Evolutionary conservation across 2,113 vertebrate genomes (phyloP).

Genomic region (Hipposideros armiger): DNA sequence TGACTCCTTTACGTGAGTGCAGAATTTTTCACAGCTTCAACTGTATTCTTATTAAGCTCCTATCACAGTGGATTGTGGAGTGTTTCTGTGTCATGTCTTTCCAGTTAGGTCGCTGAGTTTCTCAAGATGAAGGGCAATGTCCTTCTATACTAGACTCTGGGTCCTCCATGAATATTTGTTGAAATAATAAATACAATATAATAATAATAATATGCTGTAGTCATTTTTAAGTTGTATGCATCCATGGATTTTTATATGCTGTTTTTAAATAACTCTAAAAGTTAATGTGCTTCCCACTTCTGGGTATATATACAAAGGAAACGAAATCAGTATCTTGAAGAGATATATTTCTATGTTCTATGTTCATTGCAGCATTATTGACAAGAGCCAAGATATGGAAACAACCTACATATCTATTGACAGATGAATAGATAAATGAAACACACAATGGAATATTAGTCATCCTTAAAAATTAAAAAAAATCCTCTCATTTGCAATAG

Average conservation of each 20-base stretch:
- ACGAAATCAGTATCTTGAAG: background rate
- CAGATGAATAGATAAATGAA: background rate
- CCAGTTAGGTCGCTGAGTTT: background rate
- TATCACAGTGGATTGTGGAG: background rate
- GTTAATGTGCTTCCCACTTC: background rate
- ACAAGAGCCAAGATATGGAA: background rate
- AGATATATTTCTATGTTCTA: background rate
- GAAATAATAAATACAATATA: background rate
- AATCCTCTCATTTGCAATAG: background rate
- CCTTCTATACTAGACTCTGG: background rate
- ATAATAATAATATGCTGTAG: background rate
- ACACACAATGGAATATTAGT: background rate
- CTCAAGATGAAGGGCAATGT: background rate
- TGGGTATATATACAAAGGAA: background rate
- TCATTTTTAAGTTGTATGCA: background rate
- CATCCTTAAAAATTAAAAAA: background rate
- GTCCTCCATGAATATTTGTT: background rate
- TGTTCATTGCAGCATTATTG: background rate
- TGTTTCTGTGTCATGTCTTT: background rate
- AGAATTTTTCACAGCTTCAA: conserved; percentile 14
- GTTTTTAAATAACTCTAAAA: conserved; percentile 3
- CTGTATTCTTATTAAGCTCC: background rate
- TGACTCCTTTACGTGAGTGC: background rate
- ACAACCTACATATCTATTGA: background rate
- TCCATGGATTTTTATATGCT: background rate